phyloP scores from a whole-genome alignment of 2,888 invertebrate species.

The Boloria selene region DNA sequence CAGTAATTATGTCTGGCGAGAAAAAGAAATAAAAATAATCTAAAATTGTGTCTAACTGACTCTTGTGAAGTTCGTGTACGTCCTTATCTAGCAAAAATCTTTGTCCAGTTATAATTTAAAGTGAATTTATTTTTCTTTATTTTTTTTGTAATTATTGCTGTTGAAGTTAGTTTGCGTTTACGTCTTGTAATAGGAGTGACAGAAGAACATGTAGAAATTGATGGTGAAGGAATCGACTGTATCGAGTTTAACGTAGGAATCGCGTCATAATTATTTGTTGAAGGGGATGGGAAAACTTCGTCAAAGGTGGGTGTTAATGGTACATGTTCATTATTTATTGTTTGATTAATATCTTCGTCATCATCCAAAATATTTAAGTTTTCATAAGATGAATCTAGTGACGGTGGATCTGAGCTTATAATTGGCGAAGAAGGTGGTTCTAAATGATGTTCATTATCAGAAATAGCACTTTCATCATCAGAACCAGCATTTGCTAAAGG shows the following conservation, averaged over 20 bases:
- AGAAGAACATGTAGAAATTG: constrained; percentile 20
- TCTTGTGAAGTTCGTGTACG: constrained; percentile 22
- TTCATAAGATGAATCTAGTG: constrained; percentile 32
- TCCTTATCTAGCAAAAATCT: no score
- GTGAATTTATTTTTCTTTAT: constrained; percentile 18
- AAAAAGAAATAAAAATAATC: constrained; percentile 27
- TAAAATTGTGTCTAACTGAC: constrained; percentile 18
- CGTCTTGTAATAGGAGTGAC: constrained; percentile 31
- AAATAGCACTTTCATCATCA: no score
- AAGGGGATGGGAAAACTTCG: constrained; percentile 36
- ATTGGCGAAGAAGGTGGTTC: no score
- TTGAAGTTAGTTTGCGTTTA: constrained; percentile 35
- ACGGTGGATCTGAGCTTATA: constrained; percentile 5
- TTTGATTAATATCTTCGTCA: constrained; percentile 28
- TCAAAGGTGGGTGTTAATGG: constrained; percentile 33
- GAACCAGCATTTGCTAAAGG: no score
- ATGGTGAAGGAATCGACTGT: constrained; percentile 27
- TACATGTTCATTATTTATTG: constrained; percentile 25
- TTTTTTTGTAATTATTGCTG: constrained; percentile 34
- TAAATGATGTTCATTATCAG: no score
- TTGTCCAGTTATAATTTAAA: constrained; percentile 26
- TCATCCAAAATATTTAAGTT: constrained; percentile 33
- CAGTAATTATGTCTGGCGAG: constrained; percentile 27
- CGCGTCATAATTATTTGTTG: constrained; percentile 32
- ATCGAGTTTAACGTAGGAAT: constrained; percentile 37